Evolutionary conservation across 2,797 vertebrate genomes (phyloP), one percentile per base, ranked within the genome.

Genomic region (Discoglossus pictus): DNA sequence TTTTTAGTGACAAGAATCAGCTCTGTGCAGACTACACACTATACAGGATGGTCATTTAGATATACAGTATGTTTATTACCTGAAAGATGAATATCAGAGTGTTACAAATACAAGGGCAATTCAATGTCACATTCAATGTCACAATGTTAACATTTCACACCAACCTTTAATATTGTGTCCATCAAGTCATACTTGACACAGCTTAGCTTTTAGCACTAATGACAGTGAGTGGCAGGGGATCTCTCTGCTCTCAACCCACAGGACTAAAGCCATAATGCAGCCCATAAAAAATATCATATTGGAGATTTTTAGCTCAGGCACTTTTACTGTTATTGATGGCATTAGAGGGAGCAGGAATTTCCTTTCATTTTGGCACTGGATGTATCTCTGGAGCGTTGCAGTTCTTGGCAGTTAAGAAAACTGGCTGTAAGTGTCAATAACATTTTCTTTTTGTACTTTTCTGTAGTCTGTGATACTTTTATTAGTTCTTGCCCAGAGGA

Each of bases 111-210:
- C 12, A 59, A 64, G 68, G 61, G 48, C 51, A n/a, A 6, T 56
- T 24, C 60, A 71, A 71, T 54, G 68, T 71, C 40, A 71, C 51
- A 6, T 56, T 24, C 60, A 71, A 71, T 54, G 68, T 71, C 40
- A 71, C 18, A 27, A 5, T 59, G 17, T 9, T 43, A 44, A 43
- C 20, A 36, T 64, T 64, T 71, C 68, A 58, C 68, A 58, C 35
- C 44, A 64, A 17, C 47, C 20, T 58, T 34, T 24, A 2, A 56
- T 35, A 50, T 54, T 24, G 44, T 24, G 53, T 44, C 39, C 43
- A 31, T 1, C 15, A 52, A 61, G 61, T 71, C 68, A 58, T 20
- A n/a, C 21, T 21, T 17, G 36, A 71, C 68, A 71, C 38, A 64
- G 27, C 46, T 51, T 35, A 44, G 68, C 68, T 71, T 71, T 71